Base-by-base conservation (phyloP, 2,888 invertebrate species). In the Alentia gelatinosa region DNA sequence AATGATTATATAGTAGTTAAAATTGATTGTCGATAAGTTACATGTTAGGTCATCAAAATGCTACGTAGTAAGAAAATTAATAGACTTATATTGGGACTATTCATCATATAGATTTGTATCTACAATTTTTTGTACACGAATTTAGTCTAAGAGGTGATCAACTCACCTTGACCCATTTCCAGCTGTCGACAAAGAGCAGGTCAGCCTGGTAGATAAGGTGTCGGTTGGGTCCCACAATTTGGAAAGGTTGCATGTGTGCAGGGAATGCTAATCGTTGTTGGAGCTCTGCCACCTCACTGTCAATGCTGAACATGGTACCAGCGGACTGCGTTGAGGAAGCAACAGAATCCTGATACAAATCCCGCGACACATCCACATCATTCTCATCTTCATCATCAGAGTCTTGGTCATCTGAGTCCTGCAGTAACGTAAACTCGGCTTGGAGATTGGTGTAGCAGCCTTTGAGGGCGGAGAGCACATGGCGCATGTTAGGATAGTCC, bases 261-360 rank as follows among this genome's bases (percentile, higher is more conserved):
- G 94, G 91, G 93, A 96, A 95, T 40, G 95, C 93, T 0, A 95
- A 94, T 75, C 94, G 92, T 50, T 94, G 94, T 91, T 95, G 95
- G 50, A 96, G 94, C 42, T 93, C 94, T 91, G 94, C 92, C 26
- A 96, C 94, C 91, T 95, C 95, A 0, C 93, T 92, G 92, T 95
- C 95, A 26, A 93, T 90, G 86, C 92, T 92, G 90, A 91, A 89
- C 26, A 92, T 89, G 74, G 91, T 88, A 35, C 50, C 91, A 33
- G 35, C n/a, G 23, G 91, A 84, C 1, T 75, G 75, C n/a, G 68
- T 75, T 19, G 90, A 90, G 0, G 84, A 79, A 0, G 33, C 26
- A 0, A 42, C 30, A 5, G 86, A 42, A 9, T 42, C 19, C 15
- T 12, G 86, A 30, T 33, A 47, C 15, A 47, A 23, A 23, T 39